Evolutionary conservation across 1,140 invertebrate genomes (phyloP).

Genomic region (Neocloeon triangulifer): DNA sequence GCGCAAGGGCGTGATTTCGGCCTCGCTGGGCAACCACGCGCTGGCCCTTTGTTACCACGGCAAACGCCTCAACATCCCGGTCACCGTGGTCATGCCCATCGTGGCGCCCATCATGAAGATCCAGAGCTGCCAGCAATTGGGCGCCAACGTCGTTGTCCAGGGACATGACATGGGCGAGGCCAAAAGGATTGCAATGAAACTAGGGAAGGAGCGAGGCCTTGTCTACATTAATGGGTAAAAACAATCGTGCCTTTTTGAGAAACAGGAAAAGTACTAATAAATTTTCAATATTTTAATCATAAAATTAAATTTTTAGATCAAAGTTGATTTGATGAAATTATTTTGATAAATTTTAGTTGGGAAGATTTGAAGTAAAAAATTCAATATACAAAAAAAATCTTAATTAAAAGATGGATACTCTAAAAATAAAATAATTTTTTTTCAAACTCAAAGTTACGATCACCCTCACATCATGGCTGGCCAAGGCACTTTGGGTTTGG

Average conservation of each 20-base stretch:
- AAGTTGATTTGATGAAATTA: too few species aligned
- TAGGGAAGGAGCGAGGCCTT: slow-evolving; percentile 43
- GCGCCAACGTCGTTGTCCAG: slow-evolving; percentile 62
- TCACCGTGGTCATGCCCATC: slow-evolving; percentile 85
- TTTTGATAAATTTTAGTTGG: too few species aligned
- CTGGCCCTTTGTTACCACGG: slow-evolving; percentile 75
- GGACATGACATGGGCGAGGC: slow-evolving; percentile 72
- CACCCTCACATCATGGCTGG: slow-evolving; percentile 84
- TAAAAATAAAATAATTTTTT: slow-evolving; percentile 6
- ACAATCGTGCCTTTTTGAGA: too few species aligned
- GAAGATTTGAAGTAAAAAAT: too few species aligned
- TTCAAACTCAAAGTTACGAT: slow-evolving; percentile 45
- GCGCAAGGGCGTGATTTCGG: slow-evolving; percentile 63
- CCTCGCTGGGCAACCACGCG: slow-evolving; percentile 82
- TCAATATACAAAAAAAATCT: too few species aligned
- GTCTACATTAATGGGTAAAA: slow-evolving; percentile 68
- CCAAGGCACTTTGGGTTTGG: slow-evolving; percentile 77
- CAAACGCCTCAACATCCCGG: slow-evolving; percentile 48
- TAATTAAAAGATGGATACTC: too few species aligned
- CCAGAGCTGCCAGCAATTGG: slow-evolving; percentile 56
- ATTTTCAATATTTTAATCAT: too few species aligned
- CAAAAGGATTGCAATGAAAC: slow-evolving; percentile 47
- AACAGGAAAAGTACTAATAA: too few species aligned
- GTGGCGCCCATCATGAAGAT: slow-evolving; percentile 87
- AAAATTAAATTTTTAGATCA: too few species aligned